A percentile compares a stretch with the other conserved stretches of the same genome.
phyloP scores from a whole-genome alignment of 2,888 invertebrate species.

The Sinodicranocentrus sp. region DNA sequence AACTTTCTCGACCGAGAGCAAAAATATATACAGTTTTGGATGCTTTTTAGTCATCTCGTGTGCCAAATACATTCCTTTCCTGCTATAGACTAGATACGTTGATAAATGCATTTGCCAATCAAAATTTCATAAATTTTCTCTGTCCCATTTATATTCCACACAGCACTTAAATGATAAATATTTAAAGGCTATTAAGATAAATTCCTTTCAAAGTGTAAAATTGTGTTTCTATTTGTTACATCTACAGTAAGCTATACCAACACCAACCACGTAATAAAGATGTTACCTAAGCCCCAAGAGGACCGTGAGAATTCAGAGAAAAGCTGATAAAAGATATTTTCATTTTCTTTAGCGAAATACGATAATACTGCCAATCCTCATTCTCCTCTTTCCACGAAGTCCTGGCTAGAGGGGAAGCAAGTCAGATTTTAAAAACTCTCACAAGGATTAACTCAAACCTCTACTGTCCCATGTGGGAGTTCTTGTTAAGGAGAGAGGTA shows the following conservation, averaged over 20 bases:
- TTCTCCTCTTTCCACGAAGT: constrained; percentile 13
- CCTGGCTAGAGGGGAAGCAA: not conserved
- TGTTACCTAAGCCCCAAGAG: not conserved
- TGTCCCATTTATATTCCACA: too few species aligned
- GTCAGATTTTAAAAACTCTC: not conserved
- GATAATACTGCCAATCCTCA: constrained; percentile 29
- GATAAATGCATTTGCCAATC: too few species aligned
- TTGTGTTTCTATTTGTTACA: not conserved
- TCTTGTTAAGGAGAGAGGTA: too few species aligned
- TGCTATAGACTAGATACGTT: too few species aligned
- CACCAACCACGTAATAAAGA: not conserved
- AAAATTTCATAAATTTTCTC: too few species aligned
- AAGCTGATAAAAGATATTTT: not conserved
- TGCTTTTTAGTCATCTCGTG: too few species aligned
- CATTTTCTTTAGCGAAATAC: constrained; percentile 3
- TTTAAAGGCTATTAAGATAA: not conserved
- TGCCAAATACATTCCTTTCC: too few species aligned
- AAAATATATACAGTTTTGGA: too few species aligned
- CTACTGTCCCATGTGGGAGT: too few species aligned
- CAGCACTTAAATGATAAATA: not conserved
- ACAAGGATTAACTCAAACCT: not conserved
- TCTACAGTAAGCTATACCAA: not conserved
- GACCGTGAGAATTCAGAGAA: not conserved
- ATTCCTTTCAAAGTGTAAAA: not conserved
- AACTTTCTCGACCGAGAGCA: too few species aligned